Percentiles rank a stretch among this genome's conserved stretches.
phyloP scores from a whole-genome alignment of 1,140 invertebrate species.

The Eciton burchellii region DNA sequence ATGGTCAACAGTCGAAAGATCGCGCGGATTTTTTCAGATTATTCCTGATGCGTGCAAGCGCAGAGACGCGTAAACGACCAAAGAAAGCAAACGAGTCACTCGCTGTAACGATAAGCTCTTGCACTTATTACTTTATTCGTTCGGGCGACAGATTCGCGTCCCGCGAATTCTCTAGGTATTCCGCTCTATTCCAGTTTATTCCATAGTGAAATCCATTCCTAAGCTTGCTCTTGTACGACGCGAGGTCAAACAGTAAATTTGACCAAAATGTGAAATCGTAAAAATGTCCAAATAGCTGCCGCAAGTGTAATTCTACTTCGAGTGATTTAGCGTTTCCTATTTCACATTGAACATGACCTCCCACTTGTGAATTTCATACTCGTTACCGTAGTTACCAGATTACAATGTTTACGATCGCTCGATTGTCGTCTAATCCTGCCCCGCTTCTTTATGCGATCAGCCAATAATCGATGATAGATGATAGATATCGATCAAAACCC shows the following conservation, averaged over 20 bases:
- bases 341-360: constrained; percentile 1
- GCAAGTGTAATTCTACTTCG: not conserved
- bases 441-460: constrained; percentile 26
- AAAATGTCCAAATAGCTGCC: not conserved
- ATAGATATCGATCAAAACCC: constrained; percentile 9
- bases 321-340: not conserved
- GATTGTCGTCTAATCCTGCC: constrained; percentile 39
- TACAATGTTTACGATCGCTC: constrained; percentile 15
- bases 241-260: not conserved
- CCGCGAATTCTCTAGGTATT: constrained; percentile 7
- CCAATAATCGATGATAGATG: constrained; percentile 18
- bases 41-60: not conserved
- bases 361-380: not conserved
- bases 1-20: not conserved
- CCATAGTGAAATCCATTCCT: constrained; percentile 31
- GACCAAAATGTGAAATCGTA: not conserved
- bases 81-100: constrained; percentile 42
- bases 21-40: not conserved
- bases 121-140: constrained; percentile 39
- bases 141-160: not conserved
- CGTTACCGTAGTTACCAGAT: constrained; percentile 39
- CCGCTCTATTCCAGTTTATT: constrained; percentile 35
- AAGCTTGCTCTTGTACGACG: not conserved
- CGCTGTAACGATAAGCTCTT: constrained; percentile 37
- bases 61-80: constrained; percentile 34